These are phyloP conservation scores for Mola mola DNA, from an alignment of 2,113 vertebrate genomes.

Conservation along the genomic window DNA sequence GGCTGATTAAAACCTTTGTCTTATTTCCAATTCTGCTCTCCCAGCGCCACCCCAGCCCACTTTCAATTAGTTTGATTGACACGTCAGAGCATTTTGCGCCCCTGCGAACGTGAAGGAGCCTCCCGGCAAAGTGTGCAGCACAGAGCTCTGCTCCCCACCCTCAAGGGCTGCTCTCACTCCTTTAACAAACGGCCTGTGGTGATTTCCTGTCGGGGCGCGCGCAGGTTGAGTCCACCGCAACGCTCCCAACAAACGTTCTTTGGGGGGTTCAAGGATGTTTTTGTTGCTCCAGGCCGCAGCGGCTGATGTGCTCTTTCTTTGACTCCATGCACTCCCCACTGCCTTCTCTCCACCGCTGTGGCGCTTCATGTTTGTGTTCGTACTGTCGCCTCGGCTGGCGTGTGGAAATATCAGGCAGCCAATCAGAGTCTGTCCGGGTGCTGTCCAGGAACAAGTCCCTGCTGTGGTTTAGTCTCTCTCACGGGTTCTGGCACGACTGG, in stretches of 20 bases:
- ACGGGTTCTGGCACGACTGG: slow-evolving; percentile 14
- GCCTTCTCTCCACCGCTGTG: slow-evolving; percentile 43
- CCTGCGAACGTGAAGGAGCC: slow-evolving; percentile 42
- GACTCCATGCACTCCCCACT: slow-evolving; percentile 33
- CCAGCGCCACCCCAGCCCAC: slow-evolving; percentile 4
- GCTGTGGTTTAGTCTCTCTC: background rate
- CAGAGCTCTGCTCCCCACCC: slow-evolving; percentile 12
- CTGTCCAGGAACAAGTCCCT: slow-evolving; percentile 49
- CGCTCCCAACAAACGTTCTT: slow-evolving; percentile 17
- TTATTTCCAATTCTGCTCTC: slow-evolving; percentile 49
- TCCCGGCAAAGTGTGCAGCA: slow-evolving; percentile 15
- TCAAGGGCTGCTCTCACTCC: background rate
- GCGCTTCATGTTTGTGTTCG: slow-evolving; percentile 44
- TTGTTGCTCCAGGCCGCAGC: slow-evolving; percentile 11
- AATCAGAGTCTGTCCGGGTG: slow-evolving; percentile 15
- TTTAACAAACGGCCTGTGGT: slow-evolving; percentile 33
- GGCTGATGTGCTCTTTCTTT: slow-evolving; percentile 5
- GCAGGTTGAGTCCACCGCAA: background rate
- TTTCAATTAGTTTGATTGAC: slow-evolving; percentile 63
- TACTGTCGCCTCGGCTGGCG: slow-evolving; percentile 33
- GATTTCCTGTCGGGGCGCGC: slow-evolving; percentile 11
- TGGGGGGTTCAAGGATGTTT: slow-evolving; percentile 20
- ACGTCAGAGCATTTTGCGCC: slow-evolving; percentile 2
- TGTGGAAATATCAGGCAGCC: slow-evolving; percentile 20
- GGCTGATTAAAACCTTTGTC: slow-evolving; percentile 59